Evolutionary conservation across 2,113 vertebrate species (phyloP), one percentile per base, ranked within the genome.

Genomic region (Naja naja): DNA sequence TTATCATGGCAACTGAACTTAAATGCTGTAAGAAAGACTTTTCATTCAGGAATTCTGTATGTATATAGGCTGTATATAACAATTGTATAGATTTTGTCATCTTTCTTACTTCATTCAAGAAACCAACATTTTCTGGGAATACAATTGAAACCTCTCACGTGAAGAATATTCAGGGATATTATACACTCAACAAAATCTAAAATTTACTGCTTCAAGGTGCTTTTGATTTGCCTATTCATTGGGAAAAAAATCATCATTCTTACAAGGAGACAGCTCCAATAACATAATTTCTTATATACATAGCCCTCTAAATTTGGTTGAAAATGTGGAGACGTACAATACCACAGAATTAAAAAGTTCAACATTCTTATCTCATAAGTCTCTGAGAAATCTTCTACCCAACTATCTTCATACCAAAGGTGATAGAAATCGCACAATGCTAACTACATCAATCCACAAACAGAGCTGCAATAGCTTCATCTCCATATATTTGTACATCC

Each of bases 401-500:
- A 90, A 39, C 86, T 95, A 10, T 52, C 58, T 94, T 92, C 56
- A 49, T 54, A 47, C 90, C 11, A 91, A 49, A 85, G 39, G 11
- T 86, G 91, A 93, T 55, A 92, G 81, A 87, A 74, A 92, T 89
- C 94, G 85, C 91, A 85, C 85, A 91, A 85, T 93, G 91, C 91
- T 92, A 95, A 56, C 1, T 47, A 74, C 87, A 54, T 52, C 69
- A 30, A 47, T 58, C 45, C 52, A 64, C 87, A 85, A 54, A 91
- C 22, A 34, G 23, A 45, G 93, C 30, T 25, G 30, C 27, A n/a
- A 91, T 53, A 49, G 85, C 88, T 92, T 93, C 10, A 25, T 8
- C 4, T 47, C 92, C 56, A 0, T 43, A 90, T 45, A 39, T 52
- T 58, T 88, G 90, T 90, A 56, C 0, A 74, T 27, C 89, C 90